Conservation (phyloP, 1,140 invertebrate genomes). For the Zaprionus kolodkinae region DNA sequence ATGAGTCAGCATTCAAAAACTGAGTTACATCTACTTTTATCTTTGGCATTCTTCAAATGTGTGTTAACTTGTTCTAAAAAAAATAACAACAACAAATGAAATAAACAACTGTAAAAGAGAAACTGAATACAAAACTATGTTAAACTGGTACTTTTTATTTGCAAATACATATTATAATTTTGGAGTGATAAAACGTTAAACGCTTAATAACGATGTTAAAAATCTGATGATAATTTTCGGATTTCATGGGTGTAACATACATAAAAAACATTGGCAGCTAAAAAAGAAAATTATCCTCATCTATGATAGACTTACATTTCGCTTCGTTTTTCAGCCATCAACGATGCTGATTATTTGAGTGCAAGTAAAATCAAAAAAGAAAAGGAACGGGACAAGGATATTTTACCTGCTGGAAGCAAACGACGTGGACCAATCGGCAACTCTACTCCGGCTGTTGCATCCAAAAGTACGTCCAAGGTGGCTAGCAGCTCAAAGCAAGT, state of each 20-base stretch:
- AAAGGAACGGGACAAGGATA: constrained; percentile 62
- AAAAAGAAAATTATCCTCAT: not conserved
- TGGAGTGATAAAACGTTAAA: constrained; percentile 62
- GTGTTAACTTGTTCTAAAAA: constrained; percentile 48
- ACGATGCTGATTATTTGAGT: constrained; percentile 69
- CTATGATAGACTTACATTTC: not conserved
- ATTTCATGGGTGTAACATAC: not conserved
- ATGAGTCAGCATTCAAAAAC: constrained; percentile 43
- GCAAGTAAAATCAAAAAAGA: constrained; percentile 73
- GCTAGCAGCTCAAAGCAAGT: constrained; percentile 41
- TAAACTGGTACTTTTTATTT: constrained; percentile 64
- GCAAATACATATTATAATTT: constrained; percentile 49
- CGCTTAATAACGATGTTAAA: constrained; percentile 19
- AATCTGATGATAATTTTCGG: not conserved
- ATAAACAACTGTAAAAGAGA: constrained; percentile 46
- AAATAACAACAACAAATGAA: constrained; percentile 20
- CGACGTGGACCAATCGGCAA: constrained; percentile 48
- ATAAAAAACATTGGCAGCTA: not conserved
- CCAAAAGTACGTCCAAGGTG: constrained; percentile 41
- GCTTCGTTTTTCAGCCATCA: constrained; percentile 63
- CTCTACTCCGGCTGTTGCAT: constrained; percentile 27
- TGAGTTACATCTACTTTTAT: constrained; percentile 37
- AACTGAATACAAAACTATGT: constrained; percentile 49
- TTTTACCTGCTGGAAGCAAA: constrained; percentile 54
- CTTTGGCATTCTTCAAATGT: constrained; percentile 50